Conservation (phyloP, 1,140 invertebrate genomes). For the Amphibalanus amphitrite region DNA sequence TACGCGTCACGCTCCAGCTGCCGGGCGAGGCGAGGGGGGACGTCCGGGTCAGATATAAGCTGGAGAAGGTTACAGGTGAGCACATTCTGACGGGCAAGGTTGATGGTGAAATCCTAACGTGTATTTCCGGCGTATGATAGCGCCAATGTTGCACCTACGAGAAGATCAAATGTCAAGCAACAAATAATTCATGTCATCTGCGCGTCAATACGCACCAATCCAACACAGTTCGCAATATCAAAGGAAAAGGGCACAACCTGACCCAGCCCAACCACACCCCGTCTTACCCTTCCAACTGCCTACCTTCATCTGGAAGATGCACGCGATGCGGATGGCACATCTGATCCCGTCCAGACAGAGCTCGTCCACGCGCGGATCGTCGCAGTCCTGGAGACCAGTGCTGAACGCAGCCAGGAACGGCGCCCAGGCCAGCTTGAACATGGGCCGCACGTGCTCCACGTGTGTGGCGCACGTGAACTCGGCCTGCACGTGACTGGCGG, state of each 20-base stretch:
- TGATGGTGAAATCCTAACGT: too few species aligned
- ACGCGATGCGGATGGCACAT: constrained; percentile 92
- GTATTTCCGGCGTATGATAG: too few species aligned
- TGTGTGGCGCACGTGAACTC: constrained; percentile 95
- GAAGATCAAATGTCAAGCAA: too few species aligned
- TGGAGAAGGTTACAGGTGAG: too few species aligned
- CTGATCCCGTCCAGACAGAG: constrained; percentile 88
- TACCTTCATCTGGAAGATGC: constrained; percentile 86
- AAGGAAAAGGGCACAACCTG: not conserved
- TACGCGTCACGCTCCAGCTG: constrained; percentile 91
- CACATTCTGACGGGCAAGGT: too few species aligned
- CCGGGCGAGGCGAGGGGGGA: too few species aligned
- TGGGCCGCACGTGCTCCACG: constrained; percentile 91
- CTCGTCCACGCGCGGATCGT: constrained; percentile 84
- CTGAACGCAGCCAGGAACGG: constrained; percentile 96
- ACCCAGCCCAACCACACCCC: too few species aligned
- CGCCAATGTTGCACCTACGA: too few species aligned
- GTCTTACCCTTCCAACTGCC: constrained; percentile 12
- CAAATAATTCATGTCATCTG: too few species aligned
- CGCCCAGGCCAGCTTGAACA: constrained; percentile 98
- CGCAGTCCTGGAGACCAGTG: constrained; percentile 92
- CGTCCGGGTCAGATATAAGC: too few species aligned
- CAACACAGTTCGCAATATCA: too few species aligned
- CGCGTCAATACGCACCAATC: too few species aligned
- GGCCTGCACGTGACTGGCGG: constrained; percentile 90